Percentiles rank a stretch among this genome's conserved stretches.
Conservation (phyloP, 2,888 invertebrate species). For the Tanaodytes sp. region DNA sequence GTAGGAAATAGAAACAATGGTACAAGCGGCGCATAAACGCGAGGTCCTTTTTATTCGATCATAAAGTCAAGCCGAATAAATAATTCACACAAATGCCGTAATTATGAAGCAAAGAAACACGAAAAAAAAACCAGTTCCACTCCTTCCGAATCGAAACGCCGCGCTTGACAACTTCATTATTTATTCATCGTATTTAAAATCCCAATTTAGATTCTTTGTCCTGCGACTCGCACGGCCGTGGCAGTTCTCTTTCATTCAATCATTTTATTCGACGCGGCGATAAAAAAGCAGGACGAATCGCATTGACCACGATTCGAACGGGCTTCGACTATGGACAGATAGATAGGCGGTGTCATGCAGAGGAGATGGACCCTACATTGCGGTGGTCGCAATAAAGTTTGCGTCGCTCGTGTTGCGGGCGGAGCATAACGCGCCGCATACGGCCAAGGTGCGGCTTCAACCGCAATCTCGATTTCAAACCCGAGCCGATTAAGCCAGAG, state of each 20-base stretch:
- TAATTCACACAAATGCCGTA: constrained; percentile 18
- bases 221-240: not conserved
- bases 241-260: constrained; percentile 23
- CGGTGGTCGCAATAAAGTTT: constrained; percentile 67
- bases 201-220: constrained; percentile 37
- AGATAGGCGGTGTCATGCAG: constrained; percentile 55
- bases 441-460: constrained; percentile 69
- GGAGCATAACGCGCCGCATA: constrained; percentile 64
- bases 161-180: constrained; percentile 20
- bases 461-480: constrained; percentile 66
- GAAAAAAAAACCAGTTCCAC: not conserved
- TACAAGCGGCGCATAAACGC: not conserved
- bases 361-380: constrained; percentile 57
- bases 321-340: constrained; percentile 46
- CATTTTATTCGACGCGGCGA: constrained; percentile 24
- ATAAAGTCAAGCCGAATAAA: not conserved
- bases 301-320: constrained; percentile 45
- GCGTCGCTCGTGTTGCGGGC: constrained; percentile 64
- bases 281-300: constrained; percentile 8
- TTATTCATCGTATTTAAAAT: constrained; percentile 36
- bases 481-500: constrained; percentile 64
- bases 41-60: no score
- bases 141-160: constrained; percentile 11
- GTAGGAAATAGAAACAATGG: not conserved
- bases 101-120: constrained; percentile 6